Base-by-base conservation (phyloP, 2,888 invertebrate species). In the Eudasyphora cyanicolor region DNA sequence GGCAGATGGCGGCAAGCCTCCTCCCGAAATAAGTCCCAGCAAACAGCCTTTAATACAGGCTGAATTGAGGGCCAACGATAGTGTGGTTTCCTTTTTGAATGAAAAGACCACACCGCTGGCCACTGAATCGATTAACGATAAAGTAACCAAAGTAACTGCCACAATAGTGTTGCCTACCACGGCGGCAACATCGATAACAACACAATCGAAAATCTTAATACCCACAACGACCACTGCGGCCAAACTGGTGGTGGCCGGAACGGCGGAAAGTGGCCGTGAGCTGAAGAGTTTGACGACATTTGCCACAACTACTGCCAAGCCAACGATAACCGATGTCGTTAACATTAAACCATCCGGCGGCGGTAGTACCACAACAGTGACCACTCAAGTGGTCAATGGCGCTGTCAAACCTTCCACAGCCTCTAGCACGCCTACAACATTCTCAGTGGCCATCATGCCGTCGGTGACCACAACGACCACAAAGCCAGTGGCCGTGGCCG, bases 181-280 rank as follows among this genome's bases (percentile, higher is more conserved):
- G 19, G 75, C 75, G 27, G 21, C 67, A 76, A 77, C 82, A 19
- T 32, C 78, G 70, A 35, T 57, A 62, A 17, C 42, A 54, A 74
- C 62, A 80, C 85, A 85, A 81, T 71, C 76, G 71, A 84, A 71
- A 76, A 76, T 85, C 35, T 19, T 78, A 42, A 17, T 32, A 64
- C 64, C 64, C 17, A 74, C 79, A 79, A 49, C 82, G 51, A 82
- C 85, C 75, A 67, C 62, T 24, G 76, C 81, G 2, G 32, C 81
- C 51, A 87, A 89, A 77, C 88, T 90, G 10, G 77, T 91, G 74
- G 85, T 89, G 12, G 78, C 89, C 1, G 90, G 90, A 69, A 89
- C 90, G 10, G 86, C 87, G 85, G 87, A 87, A 76, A 90, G 91
- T 64, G 91, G 91, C 5, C 87, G 90, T n/a, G 91, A 91, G 71